Conservation (phyloP, 2,113 vertebrate species). For the Petroica traversi region DNA sequence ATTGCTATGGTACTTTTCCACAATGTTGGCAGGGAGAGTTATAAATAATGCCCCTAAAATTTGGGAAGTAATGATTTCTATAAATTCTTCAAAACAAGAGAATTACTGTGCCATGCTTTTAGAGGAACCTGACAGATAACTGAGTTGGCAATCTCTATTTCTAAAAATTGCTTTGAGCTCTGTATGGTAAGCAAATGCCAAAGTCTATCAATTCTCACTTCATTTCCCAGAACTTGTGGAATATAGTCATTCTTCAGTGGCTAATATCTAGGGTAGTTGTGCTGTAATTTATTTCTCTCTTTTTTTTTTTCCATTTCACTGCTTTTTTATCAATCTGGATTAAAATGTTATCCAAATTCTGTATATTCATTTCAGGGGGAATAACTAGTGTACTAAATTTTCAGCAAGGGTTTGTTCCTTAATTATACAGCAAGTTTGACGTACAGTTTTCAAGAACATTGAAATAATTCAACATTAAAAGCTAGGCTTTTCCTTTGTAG, state of each 20-base stretch:
- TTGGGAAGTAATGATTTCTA: background rate
- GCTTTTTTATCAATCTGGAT: background rate
- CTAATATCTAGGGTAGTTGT: background rate
- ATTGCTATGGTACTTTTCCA: background rate
- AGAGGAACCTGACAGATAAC: background rate
- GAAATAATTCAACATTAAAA: background rate
- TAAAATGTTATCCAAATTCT: background rate
- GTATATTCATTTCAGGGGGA: background rate
- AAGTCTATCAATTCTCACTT: background rate
- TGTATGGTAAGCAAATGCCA: background rate
- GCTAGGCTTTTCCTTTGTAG: background rate
- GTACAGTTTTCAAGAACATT: background rate
- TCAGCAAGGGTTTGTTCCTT: background rate
- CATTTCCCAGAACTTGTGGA: background rate
- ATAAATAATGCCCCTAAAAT: background rate
- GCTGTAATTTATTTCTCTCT: background rate
- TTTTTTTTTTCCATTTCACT: background rate
- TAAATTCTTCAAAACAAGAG: background rate
- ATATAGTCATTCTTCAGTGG: background rate
- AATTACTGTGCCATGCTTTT: background rate
- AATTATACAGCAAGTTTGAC: background rate
- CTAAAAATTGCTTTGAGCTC: background rate
- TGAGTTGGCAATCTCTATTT: background rate
- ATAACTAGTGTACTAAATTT: background rate
- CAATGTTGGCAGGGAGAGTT: background rate